Base-by-base conservation (phyloP, 1,140 invertebrate genomes). In the Calephelis nemesis region DNA sequence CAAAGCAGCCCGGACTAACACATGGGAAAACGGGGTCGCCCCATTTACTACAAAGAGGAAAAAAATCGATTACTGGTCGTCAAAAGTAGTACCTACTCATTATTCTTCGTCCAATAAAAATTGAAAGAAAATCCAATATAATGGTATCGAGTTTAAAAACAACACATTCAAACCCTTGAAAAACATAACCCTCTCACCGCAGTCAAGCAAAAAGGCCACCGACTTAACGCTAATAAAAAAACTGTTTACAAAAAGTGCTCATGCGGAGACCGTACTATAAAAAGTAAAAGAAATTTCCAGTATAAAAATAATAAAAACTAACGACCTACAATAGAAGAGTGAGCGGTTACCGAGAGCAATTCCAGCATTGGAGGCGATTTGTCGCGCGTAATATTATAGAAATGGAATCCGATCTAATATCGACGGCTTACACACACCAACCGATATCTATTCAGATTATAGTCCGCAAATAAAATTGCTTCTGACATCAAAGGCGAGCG, bases 341-440 rank as follows among this genome's bases (percentile, higher is more conserved):
- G 64, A 66, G 50, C 69, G 69, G 62, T 71, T 71, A 47, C 58
- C 19, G 60, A 65, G 40, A 62, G 69, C 69, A 60, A 71, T 78
- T 76, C 69, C 67, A 62, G 50, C 74, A 73, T 76, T 71, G 68
- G 64, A 70, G 68, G 74, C 74, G 69, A 74, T 70, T 69, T 69
- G 73, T 72, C 73, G 74, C 64, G 70, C 69, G 62, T 40, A 67
- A 70, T 66, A 69, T 72, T 74, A 70, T 72, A 74, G 65, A 70
- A 74, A 72, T 74, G 72, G 70, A 74, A 74, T 70, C 73, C 58
- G 67, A 69, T 74, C 65, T 74, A 72, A 72, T 74, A 72, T 69
- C 73, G 62, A 74, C 65, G 69, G 65, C 65, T 67, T 54, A 67
- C 69, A 65, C 54, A 47, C 62, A 39, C 40, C 69, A 49, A 67